A percentile compares a stretch with the other conserved stretches of the same genome.
phyloP scores from a whole-genome alignment of 2,797 vertebrate genomes.

The Orientallactaga sibirica region DNA sequence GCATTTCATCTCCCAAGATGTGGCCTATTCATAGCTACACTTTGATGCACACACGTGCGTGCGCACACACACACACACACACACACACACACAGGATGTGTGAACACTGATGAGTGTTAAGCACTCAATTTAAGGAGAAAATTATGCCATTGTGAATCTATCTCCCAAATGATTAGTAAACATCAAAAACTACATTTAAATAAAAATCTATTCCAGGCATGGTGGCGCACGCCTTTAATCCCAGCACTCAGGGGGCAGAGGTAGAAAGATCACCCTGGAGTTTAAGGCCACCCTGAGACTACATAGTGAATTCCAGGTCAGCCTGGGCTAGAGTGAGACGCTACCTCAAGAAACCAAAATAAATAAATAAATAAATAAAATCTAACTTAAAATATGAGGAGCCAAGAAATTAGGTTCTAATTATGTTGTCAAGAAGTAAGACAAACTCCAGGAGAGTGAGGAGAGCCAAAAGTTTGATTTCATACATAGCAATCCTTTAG shows the following conservation, averaged over 20 bases:
- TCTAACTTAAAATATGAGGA: slow-evolving; percentile 58
- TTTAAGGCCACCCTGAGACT: too few relatives aligned
- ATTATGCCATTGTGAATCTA: slow-evolving; percentile 60
- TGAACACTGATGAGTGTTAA: slow-evolving; percentile 54
- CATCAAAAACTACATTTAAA: slow-evolving; percentile 58
- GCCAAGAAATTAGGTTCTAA: slow-evolving; percentile 41
- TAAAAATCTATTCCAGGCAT: not conserved
- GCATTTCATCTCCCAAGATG: slow-evolving; percentile 40
- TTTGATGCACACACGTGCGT: slow-evolving; percentile 48
- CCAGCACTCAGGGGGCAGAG: too few relatives aligned
- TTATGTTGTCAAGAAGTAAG: slow-evolving; percentile 40
- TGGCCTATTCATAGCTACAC: slow-evolving; percentile 22
- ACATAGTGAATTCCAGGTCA: too few relatives aligned
- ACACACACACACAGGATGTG: not conserved
- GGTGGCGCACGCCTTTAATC: too few relatives aligned
- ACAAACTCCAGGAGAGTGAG: not conserved
- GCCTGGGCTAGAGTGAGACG: too few relatives aligned
- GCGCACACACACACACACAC: too few relatives aligned
- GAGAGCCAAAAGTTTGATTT: slow-evolving; percentile 9
- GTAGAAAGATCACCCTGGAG: too few relatives aligned
- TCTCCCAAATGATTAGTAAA: slow-evolving; percentile 70
- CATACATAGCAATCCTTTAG: not conserved
- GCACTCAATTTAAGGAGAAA: slow-evolving; percentile 65
- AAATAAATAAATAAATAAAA: slow-evolving; percentile 58
- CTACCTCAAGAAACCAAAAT: too few relatives aligned